These are phyloP conservation scores for Actinia equina DNA, from an alignment of 64 coral and sea anemone species.

Conservation along the genomic window DNA sequence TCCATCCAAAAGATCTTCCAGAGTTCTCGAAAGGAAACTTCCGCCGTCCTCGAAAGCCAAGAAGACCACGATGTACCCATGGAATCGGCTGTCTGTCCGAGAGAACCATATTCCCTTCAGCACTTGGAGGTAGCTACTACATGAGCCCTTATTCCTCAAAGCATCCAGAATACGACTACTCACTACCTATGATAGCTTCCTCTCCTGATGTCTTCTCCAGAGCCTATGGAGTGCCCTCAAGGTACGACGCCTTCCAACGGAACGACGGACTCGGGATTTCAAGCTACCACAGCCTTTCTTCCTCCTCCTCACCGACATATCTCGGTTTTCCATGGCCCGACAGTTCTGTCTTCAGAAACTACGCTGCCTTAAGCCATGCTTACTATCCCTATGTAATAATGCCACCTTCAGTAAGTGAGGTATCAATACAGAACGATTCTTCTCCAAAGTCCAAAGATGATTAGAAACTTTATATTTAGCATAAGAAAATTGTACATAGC, in stretches of 20 bases:
- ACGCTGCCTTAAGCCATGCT: conserved; percentile 15
- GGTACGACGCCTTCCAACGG: conserved; percentile 7
- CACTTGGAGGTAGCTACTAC: conserved; percentile 3
- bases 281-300: not conserved
- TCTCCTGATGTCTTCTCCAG: conserved; percentile 13
- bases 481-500: not conserved
- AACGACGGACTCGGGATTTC: not conserved
- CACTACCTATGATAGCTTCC: not conserved
- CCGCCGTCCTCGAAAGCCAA: conserved; percentile 40
- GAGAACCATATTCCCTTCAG: conserved; percentile 9
- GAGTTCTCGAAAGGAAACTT: conserved; percentile 68
- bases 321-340: conserved; percentile 22
- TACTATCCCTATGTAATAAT: conserved; percentile 23
- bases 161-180: conserved; percentile 19
- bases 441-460: not conserved
- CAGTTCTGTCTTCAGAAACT: conserved; percentile 18
- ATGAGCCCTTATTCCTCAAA: conserved; percentile 11
- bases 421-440: conserved; percentile 12
- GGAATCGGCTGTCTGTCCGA: conserved; percentile 26
- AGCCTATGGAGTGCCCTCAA: conserved; percentile 8
- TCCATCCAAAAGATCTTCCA: conserved; percentile 66
- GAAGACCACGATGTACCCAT: conserved; percentile 43
- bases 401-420: not conserved
- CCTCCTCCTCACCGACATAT: not conserved
- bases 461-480: not conserved